Base-by-base conservation (phyloP, 2,888 invertebrate species). In the Rugalucina vietnamica region DNA sequence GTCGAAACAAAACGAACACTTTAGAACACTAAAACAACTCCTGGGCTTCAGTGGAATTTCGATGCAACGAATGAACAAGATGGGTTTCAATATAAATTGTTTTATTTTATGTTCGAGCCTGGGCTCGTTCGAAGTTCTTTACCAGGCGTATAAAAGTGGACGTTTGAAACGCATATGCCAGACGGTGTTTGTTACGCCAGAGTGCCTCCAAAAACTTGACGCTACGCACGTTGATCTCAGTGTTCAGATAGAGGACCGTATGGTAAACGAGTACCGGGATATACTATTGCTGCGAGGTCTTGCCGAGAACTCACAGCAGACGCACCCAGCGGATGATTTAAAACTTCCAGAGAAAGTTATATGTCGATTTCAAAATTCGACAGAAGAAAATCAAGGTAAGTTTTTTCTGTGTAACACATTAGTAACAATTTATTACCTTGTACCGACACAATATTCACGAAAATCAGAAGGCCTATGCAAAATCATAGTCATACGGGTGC, bases 41-140 rank as follows among this genome's bases (percentile, higher is more conserved):
- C 70, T 87, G 1, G 84, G 79, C 2, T 77, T 81, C 27, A 36
- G 60, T 24, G 87, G 82, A 5, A 83, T 87, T 34, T 81, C 85
- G 50, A 78, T 87, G 18, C 85, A 82, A 76, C 76, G 85, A 29
- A 79, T 87, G 1, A 80, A 75, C 34, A 81, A 84, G 43, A 49
- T 87, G 18, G 87, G 87, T 3, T 87, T 87, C 73, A 87, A 83
- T 37, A 87, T 87, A 5, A 78, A 79, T 49, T 36, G 82, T n/a
- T 83, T 77, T 36, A 34, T 87, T 10, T 79, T 85, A 21, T 90
- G 90, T 73, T 82, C 79, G 50, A 85, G 80, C 49, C 82, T 91
- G 1, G 90, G 90, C 12, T 88, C 89, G 12, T 82, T 91, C n/a
- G 90, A 90, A 78, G 84, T 83, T 32, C 76, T 91, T 5, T 83